phyloP scores from a whole-genome alignment of 2,113 vertebrate species.

The western clawed frog (Xenopus tropicalis) region DNA sequence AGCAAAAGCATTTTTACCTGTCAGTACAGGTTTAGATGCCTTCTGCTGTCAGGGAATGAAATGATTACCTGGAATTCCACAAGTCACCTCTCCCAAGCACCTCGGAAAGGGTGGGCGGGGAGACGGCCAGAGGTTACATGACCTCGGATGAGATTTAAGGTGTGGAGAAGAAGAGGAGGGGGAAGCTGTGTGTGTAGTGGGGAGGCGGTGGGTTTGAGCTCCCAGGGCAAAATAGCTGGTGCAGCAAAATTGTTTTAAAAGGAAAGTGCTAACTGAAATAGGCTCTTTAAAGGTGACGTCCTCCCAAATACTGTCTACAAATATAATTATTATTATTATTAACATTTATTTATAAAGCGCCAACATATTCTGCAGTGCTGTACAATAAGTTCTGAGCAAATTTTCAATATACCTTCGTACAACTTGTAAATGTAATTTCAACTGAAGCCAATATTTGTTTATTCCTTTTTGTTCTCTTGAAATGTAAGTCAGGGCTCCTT shows the following conservation, averaged over 20 bases:
- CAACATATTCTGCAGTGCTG: no score
- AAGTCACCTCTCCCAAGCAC: slow-evolving; percentile 13
- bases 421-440: no score
- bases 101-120: slow-evolving; percentile 21
- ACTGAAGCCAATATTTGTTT: no score
- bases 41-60: neutral
- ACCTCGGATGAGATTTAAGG: slow-evolving; percentile 19
- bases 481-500: no score
- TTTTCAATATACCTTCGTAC: no score
- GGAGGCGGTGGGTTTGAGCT: neutral
- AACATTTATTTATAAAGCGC: no score
- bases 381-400: no score
- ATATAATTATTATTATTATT: no score
- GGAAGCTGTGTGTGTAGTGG: neutral
- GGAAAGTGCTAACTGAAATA: neutral
- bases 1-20: neutral
- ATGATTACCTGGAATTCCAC: slow-evolving; percentile 27
- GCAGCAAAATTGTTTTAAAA: neutral
- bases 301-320: no score
- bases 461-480: no score
- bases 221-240: neutral
- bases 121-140: slow-evolving; percentile 12
- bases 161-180: neutral
- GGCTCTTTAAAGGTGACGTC: no score
- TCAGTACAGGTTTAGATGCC: slow-evolving; percentile 6